Conservation (phyloP, 2,888 invertebrate genomes). For the Scaptomyza parva region DNA sequence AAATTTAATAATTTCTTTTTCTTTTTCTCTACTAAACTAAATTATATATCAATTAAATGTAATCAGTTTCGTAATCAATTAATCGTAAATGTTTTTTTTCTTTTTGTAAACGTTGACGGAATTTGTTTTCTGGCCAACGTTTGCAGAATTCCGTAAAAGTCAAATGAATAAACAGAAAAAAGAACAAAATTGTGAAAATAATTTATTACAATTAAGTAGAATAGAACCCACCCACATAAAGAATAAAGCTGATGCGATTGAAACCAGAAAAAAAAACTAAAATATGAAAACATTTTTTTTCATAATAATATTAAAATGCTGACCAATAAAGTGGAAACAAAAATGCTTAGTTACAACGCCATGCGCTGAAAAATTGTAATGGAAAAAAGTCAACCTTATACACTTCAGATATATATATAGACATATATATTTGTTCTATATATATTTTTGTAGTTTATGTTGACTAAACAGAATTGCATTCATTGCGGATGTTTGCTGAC, state of each 20-base stretch:
- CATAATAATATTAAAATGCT: constrained; percentile 29
- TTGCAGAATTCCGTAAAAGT: constrained; percentile 3
- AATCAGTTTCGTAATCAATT: background rate
- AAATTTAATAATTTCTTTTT: no score
- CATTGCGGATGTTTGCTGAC: constrained; percentile 23
- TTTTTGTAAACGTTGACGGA: constrained; percentile 4
- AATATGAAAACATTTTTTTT: constrained; percentile 16
- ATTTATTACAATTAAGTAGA: constrained; percentile 28
- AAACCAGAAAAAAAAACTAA: background rate
- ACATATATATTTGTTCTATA: constrained; percentile 4
- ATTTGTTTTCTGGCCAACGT: constrained; percentile 6
- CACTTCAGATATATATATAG: background rate
- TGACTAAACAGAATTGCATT: constrained; percentile 48
- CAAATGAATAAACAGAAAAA: background rate
- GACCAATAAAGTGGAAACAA: constrained; percentile 10
- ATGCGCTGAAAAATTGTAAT: constrained; percentile 22
- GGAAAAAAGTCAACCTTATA: constrained; percentile 22
- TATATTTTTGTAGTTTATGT: constrained; percentile 26
- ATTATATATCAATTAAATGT: no score
- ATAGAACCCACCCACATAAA: constrained; percentile 38
- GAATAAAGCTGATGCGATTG: constrained; percentile 22
- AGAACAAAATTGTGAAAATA: background rate
- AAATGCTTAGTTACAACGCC: constrained; percentile 29
- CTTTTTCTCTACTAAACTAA: no score
- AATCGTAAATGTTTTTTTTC: background rate